phyloP scores from a whole-genome alignment of 1,140 invertebrate genomes.

The Ceratina australensis region DNA sequence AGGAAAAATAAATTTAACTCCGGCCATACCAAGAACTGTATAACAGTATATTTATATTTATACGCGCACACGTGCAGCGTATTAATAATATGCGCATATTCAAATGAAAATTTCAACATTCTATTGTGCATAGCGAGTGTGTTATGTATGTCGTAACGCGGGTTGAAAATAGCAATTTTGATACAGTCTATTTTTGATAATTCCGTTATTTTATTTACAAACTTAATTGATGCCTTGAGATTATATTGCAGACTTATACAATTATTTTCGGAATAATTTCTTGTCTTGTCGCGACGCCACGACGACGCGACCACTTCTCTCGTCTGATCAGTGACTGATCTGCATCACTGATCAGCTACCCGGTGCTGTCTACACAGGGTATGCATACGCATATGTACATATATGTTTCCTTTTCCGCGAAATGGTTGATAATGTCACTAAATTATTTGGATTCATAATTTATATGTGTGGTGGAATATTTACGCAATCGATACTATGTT shows the following conservation, averaged over 20 bases:
- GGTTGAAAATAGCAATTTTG: not conserved
- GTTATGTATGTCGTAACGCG: no score
- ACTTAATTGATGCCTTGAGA: constrained; percentile 13
- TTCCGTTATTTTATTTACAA: not conserved
- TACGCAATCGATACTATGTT: not conserved
- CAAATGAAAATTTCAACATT: constrained; percentile 10
- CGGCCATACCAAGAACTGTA: not conserved
- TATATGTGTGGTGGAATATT: not conserved
- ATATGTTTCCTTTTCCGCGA: no score
- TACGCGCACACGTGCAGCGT: no score
- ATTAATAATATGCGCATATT: constrained; percentile 25
- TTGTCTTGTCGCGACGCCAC: not conserved
- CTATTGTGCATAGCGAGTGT: not conserved
- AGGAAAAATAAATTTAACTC: constrained; percentile 3
- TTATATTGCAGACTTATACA: not conserved
- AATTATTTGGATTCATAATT: not conserved
- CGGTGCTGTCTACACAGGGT: no score
- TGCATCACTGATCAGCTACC: constrained; percentile 1
- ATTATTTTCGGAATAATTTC: not conserved
- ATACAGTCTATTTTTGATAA: no score
- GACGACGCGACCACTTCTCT: not conserved
- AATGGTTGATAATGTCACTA: not conserved
- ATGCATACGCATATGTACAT: not conserved
- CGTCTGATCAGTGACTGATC: constrained; percentile 4
- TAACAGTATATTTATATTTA: no score